Evolutionary conservation across 2,888 invertebrate species (phyloP), one percentile per base, ranked within the genome.

Genomic region (Helleia helle): DNA sequence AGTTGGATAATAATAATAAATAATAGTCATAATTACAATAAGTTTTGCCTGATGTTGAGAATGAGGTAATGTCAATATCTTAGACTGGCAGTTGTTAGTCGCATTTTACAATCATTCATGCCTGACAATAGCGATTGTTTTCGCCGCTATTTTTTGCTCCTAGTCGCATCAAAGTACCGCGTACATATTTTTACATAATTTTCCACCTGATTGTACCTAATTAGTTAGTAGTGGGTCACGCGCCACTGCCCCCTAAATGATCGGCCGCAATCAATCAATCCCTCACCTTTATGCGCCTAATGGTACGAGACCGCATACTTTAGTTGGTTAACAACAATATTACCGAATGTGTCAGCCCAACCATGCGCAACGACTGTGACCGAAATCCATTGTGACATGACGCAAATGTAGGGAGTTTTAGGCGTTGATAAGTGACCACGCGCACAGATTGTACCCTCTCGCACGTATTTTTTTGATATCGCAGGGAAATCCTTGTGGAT

Each of bases 321-420:
- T 62, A 70, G 69, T 65, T 69, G 64, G 71, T 71, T 62, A 65
- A 70, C 71, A 62, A 60, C 59, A 59, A 57, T 64, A 65, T 68
- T 51, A 60, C 55, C 51, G 36, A 36, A 43, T 48, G 56, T 12
- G 22, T 3, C 22, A 2, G 12, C 18, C 18, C 8, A 34, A 22
- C 34, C 34, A 34, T 22, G 11, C 34, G 34, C 34, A 12, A 22
- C 34, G 12, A 7, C 3, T 22, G 22, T 5, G 22, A 22, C 22
- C 7, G 22, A 22, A 6, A 18, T 8, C 11, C 7, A 34, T 12
- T 34, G 18, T 34, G 34, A 18, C 11, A 18, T 18, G 34, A n/a
- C n/a, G n/a, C n/a, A n/a, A n/a, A n/a, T n/a, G n/a, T n/a, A n/a
- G n/a, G n/a, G n/a, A n/a, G n/a, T n/a, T n/a, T n/a, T n/a, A n/a